Percentiles rank a stretch among this genome's conserved stretches.
Evolutionary conservation across 2,888 invertebrate genomes (phyloP).

Genomic region (Lasioglossum zephyrum): DNA sequence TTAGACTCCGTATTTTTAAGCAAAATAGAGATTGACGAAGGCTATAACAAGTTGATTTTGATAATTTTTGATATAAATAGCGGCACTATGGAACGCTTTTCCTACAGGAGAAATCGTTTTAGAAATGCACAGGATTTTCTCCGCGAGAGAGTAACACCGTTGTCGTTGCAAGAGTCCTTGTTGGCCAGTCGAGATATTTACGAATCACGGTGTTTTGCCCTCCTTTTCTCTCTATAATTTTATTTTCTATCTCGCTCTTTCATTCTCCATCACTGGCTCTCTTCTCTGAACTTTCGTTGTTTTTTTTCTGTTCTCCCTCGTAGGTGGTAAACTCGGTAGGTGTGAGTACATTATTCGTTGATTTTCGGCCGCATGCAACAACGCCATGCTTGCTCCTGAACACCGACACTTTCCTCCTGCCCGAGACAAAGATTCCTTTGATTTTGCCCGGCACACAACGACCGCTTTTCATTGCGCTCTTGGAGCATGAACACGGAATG

Average conservation of each 20-base stretch:
- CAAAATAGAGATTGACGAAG: neutral
- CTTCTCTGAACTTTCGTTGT: slow-evolving; percentile 44
- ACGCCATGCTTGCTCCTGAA: neutral
- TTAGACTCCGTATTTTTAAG: neutral
- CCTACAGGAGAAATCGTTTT: neutral
- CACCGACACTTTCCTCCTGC: neutral
- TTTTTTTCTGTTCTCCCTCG: slow-evolving; percentile 68
- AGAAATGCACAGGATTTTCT: neutral
- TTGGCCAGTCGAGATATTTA: neutral
- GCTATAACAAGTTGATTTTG: neutral
- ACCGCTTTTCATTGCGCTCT: slow-evolving; percentile 21
- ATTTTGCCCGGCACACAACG: slow-evolving; percentile 4
- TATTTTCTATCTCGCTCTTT: neutral
- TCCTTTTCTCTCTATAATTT: neutral
- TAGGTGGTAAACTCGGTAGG: slow-evolving; percentile 80
- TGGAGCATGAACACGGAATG: neutral
- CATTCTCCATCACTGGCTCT: neutral
- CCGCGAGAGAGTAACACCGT: neutral
- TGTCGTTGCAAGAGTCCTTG: neutral
- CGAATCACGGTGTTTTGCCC: neutral
- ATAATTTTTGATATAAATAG: neutral
- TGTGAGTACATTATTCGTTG: slow-evolving; percentile 78
- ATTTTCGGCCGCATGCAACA: slow-evolving; percentile 45
- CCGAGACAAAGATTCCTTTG: neutral
- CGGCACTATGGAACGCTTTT: neutral